A percentile compares a stretch with the other conserved stretches of the same genome.
Conservation (phyloP, 2,113 vertebrate species). For the Rhinopomastus cyanomelas region DNA sequence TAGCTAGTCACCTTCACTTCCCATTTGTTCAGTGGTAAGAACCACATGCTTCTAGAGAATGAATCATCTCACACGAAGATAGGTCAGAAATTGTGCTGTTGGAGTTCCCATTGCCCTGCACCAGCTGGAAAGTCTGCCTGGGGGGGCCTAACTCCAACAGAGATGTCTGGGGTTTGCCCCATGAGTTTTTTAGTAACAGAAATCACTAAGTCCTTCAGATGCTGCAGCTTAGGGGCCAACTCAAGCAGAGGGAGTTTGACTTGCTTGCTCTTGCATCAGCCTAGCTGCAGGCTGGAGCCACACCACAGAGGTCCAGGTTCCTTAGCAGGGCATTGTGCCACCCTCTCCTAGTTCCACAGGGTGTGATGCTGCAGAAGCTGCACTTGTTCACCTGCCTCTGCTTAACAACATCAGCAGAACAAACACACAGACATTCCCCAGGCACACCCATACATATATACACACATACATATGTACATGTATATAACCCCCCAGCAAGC, state of each 20-base stretch:
- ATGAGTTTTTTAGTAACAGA: not conserved
- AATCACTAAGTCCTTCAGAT: not conserved
- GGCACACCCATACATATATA: no score
- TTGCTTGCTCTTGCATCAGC: not conserved
- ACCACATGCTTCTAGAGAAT: not conserved
- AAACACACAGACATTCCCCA: not conserved
- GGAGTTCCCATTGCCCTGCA: not conserved
- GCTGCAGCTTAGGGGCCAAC: not conserved
- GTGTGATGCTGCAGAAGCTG: not conserved
- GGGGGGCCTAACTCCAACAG: not conserved
- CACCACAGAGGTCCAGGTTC: not conserved
- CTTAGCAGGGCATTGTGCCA: accelerated
- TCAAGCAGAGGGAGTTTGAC: not conserved
- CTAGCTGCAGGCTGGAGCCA: not conserved
- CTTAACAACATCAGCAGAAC: not conserved
- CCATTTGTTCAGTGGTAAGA: not conserved
- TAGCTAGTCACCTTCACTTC: not conserved
- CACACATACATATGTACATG: not conserved
- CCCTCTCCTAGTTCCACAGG: accelerated
- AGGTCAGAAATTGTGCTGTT: not conserved
- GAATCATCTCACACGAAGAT: not conserved
- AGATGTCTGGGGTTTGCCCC: not conserved
- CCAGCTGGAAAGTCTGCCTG: not conserved
- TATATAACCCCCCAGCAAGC: not conserved
- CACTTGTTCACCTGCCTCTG: not conserved